Evolutionary conservation across 1,140 invertebrate genomes (phyloP).

Genomic region (Bacillus rossius): DNA sequence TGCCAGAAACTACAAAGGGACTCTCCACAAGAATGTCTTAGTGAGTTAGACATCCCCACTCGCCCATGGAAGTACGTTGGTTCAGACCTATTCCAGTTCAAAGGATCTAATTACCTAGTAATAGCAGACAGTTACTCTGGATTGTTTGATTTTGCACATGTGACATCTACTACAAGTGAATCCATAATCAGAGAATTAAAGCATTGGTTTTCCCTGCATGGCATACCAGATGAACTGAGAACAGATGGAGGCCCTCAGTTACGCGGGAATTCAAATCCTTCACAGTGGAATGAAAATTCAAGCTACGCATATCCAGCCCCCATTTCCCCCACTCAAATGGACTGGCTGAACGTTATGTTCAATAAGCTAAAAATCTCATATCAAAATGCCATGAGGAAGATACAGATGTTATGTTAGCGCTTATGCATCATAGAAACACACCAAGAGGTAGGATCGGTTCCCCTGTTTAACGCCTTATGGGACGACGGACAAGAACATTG

Average conservation of each 20-base stretch:
- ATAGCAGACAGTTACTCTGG: slow-evolving; percentile 4
- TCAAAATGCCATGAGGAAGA: background rate
- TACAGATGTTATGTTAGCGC: slow-evolving; percentile 1
- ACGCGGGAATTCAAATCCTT: slow-evolving; percentile 1
- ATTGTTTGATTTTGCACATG: background rate
- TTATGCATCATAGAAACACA: background rate
- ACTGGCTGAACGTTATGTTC: slow-evolving; percentile 14
- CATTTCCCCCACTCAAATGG: slow-evolving; percentile 15
- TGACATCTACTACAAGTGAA: background rate
- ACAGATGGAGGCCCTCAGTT: slow-evolving; percentile 7
- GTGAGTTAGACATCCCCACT: background rate
- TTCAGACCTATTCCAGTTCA: background rate
- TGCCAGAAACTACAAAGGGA: background rate
- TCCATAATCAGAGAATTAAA: background rate
- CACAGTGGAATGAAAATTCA: background rate
- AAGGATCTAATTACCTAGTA: background rate
- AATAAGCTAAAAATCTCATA: slow-evolving; percentile 14
- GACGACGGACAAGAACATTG: background rate
- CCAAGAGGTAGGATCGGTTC: slow-evolving; percentile 6
- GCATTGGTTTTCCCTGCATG: slow-evolving; percentile 6
- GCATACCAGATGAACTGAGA: slow-evolving; percentile 6
- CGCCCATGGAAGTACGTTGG: background rate
- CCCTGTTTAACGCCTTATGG: slow-evolving; percentile 2
- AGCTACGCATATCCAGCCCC: slow-evolving; percentile 2
- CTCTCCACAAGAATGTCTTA: background rate